Percentiles rank a stretch among this genome's conserved stretches.
phyloP scores from a whole-genome alignment of 2,113 vertebrate species.

The Asarcornis scutulata region DNA sequence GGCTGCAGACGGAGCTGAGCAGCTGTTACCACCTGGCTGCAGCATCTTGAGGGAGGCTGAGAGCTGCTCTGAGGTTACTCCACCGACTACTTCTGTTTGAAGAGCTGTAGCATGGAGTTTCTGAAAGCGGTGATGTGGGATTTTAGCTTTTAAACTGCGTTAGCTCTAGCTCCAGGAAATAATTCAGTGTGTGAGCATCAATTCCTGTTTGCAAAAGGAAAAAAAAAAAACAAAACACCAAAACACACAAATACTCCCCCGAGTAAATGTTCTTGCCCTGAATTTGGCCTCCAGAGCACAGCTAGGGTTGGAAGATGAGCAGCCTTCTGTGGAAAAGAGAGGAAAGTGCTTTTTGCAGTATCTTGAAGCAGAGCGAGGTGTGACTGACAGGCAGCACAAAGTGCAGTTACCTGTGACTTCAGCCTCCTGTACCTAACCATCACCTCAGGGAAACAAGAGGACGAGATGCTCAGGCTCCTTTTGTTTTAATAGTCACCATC shows the following conservation, averaged over 20 bases:
- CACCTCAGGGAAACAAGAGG: background rate
- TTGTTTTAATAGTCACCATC: background rate
- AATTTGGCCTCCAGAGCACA: background rate
- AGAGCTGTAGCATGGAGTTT: rapidly evolving
- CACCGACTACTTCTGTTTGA: background rate
- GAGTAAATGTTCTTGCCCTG: background rate
- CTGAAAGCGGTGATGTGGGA: rapidly evolving
- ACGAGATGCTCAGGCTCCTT: background rate
- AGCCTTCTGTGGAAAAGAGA: background rate
- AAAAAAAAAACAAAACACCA: too few species aligned
- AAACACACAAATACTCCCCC: background rate
- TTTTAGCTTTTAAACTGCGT: background rate
- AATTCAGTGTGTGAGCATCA: rapidly evolving
- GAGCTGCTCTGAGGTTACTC: background rate
- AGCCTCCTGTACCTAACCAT: background rate
- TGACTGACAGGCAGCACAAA: background rate
- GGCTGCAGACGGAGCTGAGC: background rate
- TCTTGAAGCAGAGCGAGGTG: background rate
- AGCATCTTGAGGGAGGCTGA: background rate
- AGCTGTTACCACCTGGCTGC: background rate
- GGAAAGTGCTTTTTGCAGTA: background rate
- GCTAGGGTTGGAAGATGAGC: background rate
- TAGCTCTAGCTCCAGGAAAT: background rate
- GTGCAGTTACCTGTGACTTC: background rate
- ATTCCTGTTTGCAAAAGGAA: background rate